These are phyloP conservation scores for Semaprochilodus insignis DNA, from an alignment of 2,797 vertebrate species.

Conservation along the genomic window DNA sequence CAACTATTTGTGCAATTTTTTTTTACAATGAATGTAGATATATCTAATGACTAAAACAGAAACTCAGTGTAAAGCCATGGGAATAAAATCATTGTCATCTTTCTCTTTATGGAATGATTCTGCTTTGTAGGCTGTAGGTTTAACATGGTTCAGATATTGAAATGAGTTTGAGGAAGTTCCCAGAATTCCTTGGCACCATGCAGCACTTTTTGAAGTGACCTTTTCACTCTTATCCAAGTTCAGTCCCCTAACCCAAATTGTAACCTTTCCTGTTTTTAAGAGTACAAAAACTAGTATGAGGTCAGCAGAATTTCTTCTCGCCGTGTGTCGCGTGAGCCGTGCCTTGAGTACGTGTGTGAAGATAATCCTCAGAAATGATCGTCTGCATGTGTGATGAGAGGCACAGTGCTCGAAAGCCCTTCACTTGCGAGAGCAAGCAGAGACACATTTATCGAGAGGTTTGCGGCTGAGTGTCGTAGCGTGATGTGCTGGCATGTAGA, in stretches of 20 bases:
- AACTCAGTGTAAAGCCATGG: no score
- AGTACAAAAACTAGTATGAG: background rate
- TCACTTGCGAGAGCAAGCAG: slow-evolving; percentile 73
- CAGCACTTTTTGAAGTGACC: no score
- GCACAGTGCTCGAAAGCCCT: slow-evolving; percentile 75
- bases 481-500: slow-evolving; percentile 28
- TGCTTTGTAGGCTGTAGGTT: no score
- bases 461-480: slow-evolving; percentile 31
- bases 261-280: background rate
- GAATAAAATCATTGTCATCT: no score
- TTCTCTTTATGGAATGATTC: no score
- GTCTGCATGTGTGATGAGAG: slow-evolving; percentile 76
- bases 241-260: background rate
- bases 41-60: no score
- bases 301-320: slow-evolving; percentile 3
- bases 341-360: slow-evolving; percentile 44
- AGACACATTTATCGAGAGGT: slow-evolving; percentile 66
- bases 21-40: no score
- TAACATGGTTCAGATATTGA: no score
- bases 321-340: slow-evolving; percentile 22
- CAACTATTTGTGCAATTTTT: no score
- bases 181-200: background rate
- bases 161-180: no score
- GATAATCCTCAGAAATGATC: slow-evolving; percentile 78
- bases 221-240: background rate